Conservation (phyloP, 2,113 vertebrate species). For the Shinisaurus crocodilurus region DNA sequence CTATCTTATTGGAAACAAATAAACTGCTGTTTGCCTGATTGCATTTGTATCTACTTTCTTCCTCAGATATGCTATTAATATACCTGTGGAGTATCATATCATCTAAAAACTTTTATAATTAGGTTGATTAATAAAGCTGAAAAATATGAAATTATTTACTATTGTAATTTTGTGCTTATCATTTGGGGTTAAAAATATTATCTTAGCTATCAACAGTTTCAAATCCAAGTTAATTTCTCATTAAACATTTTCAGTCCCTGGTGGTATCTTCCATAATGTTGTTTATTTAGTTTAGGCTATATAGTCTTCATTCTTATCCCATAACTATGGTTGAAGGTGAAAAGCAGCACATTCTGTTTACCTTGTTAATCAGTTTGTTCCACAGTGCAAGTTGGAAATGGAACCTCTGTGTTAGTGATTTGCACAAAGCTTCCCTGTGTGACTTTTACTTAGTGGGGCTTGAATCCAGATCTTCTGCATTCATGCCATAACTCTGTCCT, state of each 20-base stretch:
- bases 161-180: background rate
- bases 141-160: background rate
- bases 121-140: conserved; percentile 22
- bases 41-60: background rate
- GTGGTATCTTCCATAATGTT: background rate
- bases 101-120: background rate
- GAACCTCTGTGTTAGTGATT: no score
- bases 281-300: conserved; percentile 21
- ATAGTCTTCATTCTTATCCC: conserved; percentile 39
- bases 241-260: background rate
- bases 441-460: no score
- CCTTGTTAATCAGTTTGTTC: no score
- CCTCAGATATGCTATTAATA: background rate
- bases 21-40: conserved; percentile 8
- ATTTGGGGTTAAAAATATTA: conserved; percentile 21
- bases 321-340: no score
- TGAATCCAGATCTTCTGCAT: no score
- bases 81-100: background rate
- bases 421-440: no score
- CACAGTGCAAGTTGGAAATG: no score
- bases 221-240: background rate
- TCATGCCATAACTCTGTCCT: no score
- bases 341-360: no score
- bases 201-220: background rate
- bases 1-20: conserved; percentile 1